These are phyloP conservation scores for Petromus typicus DNA, from an alignment of 2,113 vertebrate species.

Conservation along the genomic window DNA sequence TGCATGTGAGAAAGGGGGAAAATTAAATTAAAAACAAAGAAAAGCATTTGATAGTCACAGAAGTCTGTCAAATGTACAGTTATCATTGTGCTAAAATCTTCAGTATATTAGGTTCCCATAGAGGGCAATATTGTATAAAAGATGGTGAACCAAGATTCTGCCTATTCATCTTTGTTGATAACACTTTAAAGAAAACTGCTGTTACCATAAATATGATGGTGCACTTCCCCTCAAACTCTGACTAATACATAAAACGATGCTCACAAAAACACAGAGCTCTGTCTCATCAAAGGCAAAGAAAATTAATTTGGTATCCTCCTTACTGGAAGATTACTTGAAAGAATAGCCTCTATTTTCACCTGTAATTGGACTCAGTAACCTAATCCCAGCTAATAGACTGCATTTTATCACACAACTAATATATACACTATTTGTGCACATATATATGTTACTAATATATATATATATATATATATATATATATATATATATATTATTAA, in stretches of 20 bases:
- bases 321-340: conserved; percentile 38
- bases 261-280: conserved; percentile 66
- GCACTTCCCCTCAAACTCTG: conserved; percentile 78
- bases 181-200: conserved; percentile 80
- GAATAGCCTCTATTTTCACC: conserved; percentile 37
- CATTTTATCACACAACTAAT: not conserved
- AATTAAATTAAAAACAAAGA: conserved; percentile 40
- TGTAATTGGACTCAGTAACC: not conserved
- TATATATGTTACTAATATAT: no score
- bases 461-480: no score
- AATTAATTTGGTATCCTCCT: conserved; percentile 79
- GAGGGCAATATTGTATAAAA: conserved; percentile 90
- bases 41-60: not conserved
- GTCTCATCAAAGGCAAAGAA: conserved; percentile 73
- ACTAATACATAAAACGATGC: conserved; percentile 74
- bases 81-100: conserved; percentile 30
- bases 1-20: not conserved
- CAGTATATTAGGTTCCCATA: conserved; percentile 84
- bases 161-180: conserved; percentile 81
- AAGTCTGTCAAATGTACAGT: not conserved
- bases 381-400: conserved; percentile 3
- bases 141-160: conserved; percentile 77
- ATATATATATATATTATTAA: no score
- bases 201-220: conserved; percentile 79
- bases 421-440: not conserved